Base-by-base conservation (phyloP, 2,888 invertebrate genomes). In the Dione juno region DNA sequence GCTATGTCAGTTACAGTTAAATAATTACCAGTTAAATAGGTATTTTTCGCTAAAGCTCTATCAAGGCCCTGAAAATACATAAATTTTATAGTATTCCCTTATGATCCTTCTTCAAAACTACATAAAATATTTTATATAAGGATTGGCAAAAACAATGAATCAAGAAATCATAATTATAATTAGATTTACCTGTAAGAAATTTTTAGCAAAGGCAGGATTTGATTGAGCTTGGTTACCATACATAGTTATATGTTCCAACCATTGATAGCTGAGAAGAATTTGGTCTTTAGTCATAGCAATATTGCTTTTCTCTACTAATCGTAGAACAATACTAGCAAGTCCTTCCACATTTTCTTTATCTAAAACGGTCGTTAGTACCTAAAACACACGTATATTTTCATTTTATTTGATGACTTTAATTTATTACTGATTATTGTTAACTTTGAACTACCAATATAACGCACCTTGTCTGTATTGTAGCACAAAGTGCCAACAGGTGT, bases 1-100 rank as follows among this genome's bases (percentile, higher is more conserved):
- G 95, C 94, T 71, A 96, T 87, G 86, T 97, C 97, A 10, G 96
- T 95, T 52, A 96, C 88, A 0, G 96, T 95, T 43, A 91, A 70
- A 71, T 78, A 78, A 71, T 90, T 87, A 28, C 93, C 93, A 45
- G 88, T 87, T 72, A 93, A 80, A 75, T 88, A 93, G 21, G 89
- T 84, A 66, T 80, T 89, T 50, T 77, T 87, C 79, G 88, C 83
- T 77, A 93, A 77, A 0, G 88, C 84, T 67, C 79, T 87, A 67
- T 93, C 90, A n/a, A 93, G 83, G 53, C 88, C 91, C 93, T 93
- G 84, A 37, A 37, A 65, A 64, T 2, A 7, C 11, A 6, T 10
- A 1, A 65, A 59, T 41, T 14, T 59, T 59, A 41, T 21, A 21
- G 19, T 11, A 16, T 13, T 54, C 10, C 9, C 28, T 0, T 7